A percentile compares a stretch with the other conserved stretches of the same genome.
These are phyloP conservation scores for Tokudaia tokunoshimensis DNA, from an alignment of 2,797 vertebrate species.

Conservation along the genomic window DNA sequence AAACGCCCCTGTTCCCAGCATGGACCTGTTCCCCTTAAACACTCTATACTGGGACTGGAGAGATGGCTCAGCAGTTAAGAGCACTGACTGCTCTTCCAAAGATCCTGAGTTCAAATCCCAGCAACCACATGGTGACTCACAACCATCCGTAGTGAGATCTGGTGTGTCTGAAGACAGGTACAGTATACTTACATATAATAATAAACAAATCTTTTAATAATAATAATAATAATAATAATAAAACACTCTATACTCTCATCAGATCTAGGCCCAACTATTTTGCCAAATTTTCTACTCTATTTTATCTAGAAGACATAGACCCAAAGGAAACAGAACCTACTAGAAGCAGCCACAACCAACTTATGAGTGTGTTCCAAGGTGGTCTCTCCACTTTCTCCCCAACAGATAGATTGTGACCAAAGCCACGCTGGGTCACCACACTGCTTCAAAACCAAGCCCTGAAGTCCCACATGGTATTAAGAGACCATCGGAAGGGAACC, in stretches of 20 bases:
- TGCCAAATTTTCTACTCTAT: background rate
- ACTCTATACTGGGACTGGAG: rapidly evolving
- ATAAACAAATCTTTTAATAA: too few species aligned
- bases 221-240: too few species aligned
- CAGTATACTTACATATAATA: too few species aligned
- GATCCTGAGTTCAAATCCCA: too few species aligned
- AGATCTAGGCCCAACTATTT: background rate
- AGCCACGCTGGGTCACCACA: rapidly evolving
- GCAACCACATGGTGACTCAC: too few species aligned
- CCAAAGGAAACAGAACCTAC: rapidly evolving
- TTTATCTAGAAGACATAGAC: background rate
- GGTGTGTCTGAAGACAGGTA: too few species aligned
- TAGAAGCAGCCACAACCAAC: rapidly evolving
- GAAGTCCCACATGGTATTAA: rapidly evolving
- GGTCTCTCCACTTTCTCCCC: background rate
- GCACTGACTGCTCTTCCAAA: too few species aligned
- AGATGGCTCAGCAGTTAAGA: too few species aligned
- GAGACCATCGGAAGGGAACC: background rate
- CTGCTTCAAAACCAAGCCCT: background rate
- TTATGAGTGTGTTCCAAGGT: background rate
- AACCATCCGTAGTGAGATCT: too few species aligned
- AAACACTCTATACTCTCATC: rapidly evolving
- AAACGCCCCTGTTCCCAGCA: background rate
- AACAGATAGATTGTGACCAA: rapidly evolving
- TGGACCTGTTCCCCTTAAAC: rapidly evolving